A percentile compares a stretch with the other conserved stretches of the same genome.
Evolutionary conservation across 2,888 invertebrate species (phyloP).

Genomic region (Aethes cnicana): DNA sequence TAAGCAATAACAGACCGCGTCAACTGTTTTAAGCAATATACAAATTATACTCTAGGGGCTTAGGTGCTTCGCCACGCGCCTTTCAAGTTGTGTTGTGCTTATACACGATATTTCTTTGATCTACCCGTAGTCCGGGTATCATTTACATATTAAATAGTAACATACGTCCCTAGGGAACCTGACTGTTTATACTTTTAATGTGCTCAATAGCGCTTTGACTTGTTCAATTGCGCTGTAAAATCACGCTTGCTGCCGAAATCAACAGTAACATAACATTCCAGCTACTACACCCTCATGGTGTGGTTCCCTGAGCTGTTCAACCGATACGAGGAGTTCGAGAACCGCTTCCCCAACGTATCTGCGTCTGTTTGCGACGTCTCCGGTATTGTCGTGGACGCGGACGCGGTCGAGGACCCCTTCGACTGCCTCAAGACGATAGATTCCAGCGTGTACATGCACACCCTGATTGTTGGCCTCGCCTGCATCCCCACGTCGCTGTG

Average conservation of each 20-base stretch:
- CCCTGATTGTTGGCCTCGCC: slow-evolving; percentile 89
- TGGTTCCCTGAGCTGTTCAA: slow-evolving; percentile 96
- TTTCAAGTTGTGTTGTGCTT: no score
- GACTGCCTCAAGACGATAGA: slow-evolving; percentile 86
- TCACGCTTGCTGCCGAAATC: not conserved
- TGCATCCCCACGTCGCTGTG: slow-evolving; percentile 91
- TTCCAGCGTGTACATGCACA: slow-evolving; percentile 87
- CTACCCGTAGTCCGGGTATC: no score
- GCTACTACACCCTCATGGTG: slow-evolving; percentile 95
- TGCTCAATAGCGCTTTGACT: no score
- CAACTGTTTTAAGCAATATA: no score
- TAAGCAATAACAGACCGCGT: no score
- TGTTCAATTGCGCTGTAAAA: no score
- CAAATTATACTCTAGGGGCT: no score
- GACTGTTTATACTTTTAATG: no score
- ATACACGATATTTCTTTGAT: no score
- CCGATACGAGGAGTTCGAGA: slow-evolving; percentile 90
- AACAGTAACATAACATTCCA: slow-evolving; percentile 55
- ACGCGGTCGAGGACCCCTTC: slow-evolving; percentile 73
- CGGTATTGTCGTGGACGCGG: slow-evolving; percentile 81
- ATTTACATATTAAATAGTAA: no score
- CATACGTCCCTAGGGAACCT: no score
- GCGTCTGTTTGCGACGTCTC: slow-evolving; percentile 91
- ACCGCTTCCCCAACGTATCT: slow-evolving; percentile 83
- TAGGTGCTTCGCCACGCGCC: no score